Percentiles rank a stretch among this genome's conserved stretches.
phyloP scores from a whole-genome alignment of 2,888 invertebrate genomes.

The Allolobophora icterica region DNA sequence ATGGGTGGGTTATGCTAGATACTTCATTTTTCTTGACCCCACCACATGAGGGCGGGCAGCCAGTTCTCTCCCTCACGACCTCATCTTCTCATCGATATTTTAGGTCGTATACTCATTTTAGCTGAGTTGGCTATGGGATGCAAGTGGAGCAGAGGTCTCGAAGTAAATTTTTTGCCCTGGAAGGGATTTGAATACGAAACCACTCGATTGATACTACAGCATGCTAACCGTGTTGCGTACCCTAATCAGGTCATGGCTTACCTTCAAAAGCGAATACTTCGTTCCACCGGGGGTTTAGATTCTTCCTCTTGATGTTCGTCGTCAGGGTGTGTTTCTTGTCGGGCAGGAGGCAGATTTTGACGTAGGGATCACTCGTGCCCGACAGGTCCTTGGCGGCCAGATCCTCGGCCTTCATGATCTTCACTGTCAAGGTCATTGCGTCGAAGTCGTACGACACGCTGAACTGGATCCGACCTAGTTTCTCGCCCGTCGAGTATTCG shows the following conservation, averaged over 20 bases:
- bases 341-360: conserved; percentile 61
- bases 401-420: conserved; percentile 58
- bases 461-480: conserved; percentile 39
- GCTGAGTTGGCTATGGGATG: no score
- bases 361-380: conserved; percentile 64
- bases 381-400: conserved; percentile 62
- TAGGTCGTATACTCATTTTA: no score
- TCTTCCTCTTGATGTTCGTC: conserved; percentile 64
- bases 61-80: no score
- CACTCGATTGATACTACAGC: no score
- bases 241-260: background rate
- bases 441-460: conserved; percentile 41
- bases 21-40: no score
- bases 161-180: no score
- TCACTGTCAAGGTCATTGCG: conserved; percentile 40
- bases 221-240: no score
- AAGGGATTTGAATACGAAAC: no score
- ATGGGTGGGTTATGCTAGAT: no score
- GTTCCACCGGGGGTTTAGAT: conserved; percentile 64
- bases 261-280: conserved; percentile 68
- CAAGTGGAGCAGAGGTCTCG: no score
- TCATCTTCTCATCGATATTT: no score
- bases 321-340: conserved; percentile 60
- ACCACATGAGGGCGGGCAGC: no score
- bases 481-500: conserved; percentile 13